Evolutionary conservation across 2,888 invertebrate species (phyloP), one percentile per base, ranked within the genome.

Genomic region (Monopis laevigella): DNA sequence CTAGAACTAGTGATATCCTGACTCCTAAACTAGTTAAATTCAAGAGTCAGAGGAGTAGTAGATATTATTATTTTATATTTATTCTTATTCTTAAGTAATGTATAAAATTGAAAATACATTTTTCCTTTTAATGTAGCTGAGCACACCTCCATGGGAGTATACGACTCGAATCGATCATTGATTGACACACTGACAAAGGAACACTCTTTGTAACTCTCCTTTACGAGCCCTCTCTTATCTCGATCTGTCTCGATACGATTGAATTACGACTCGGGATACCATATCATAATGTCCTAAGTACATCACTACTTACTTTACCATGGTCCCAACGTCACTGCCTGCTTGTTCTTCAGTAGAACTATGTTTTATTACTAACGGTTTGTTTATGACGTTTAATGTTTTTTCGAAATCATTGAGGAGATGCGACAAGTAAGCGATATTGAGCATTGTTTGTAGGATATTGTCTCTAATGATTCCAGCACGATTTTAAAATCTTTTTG

Each of bases 391-490:
- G 19, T 29, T 36, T 24, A 4, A n/a, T 24, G 18, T 11, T 10
- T 12, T 65, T 64, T 66, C 52, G 49, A 46, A 43, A 43, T 19
- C 30, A 13, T 21, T 16, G n/a, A 12, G 27, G 53, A 46, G 45
- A 51, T 55, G 57, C 54, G 65, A 60, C 63, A 61, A 59, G 63
- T 58, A 63, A 60, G 64, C 60, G 62, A 54, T 55, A 52, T 58
- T 57, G 61, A 56, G 64, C 55, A 64, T 58, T 52, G 59, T 58
- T 58, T 56, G 8, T 17, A 40, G 41, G 2, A 48, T 57, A 62
- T 62, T 61, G 50, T 49, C 36, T 55, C 54, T 65, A 65, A 67
- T 63, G 66, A 57, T 52, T 47, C 45, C 39, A 46, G 47, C 44
- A 36, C 36, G 36, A 21, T 16, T 36, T 36, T 36, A 13, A 36